A percentile compares a stretch with the other conserved stretches of the same genome.
These are phyloP conservation scores for Drosophila watanabei DNA, from an alignment of 1,140 invertebrate genomes.

Conservation along the genomic window DNA sequence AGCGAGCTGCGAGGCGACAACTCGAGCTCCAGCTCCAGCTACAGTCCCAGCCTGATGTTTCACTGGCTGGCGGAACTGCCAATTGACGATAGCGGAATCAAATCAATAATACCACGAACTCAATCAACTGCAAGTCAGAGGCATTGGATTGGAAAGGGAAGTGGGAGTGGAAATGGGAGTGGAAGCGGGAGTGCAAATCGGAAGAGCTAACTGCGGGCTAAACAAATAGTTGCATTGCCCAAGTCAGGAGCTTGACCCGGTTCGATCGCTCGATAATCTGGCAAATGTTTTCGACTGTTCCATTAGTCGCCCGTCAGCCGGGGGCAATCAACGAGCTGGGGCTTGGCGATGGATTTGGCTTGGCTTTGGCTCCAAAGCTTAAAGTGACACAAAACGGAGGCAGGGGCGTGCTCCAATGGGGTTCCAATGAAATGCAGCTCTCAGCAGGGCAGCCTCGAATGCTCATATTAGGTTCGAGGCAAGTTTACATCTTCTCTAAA, in stretches of 20 bases:
- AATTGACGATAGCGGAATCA: constrained; percentile 57
- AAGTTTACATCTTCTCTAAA: constrained; percentile 16
- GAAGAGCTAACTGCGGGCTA: constrained; percentile 30
- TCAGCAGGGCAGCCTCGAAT: constrained; percentile 1
- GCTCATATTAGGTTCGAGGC: background rate
- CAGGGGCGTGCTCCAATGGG: background rate
- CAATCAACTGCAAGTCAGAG: constrained; percentile 49
- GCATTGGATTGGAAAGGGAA: constrained; percentile 5
- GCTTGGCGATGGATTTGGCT: constrained; percentile 22
- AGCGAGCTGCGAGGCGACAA: constrained; percentile 29
- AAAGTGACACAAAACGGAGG: constrained; percentile 12
- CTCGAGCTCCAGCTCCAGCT: background rate
- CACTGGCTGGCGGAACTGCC: constrained; percentile 29
- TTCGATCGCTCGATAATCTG: constrained; percentile 39
- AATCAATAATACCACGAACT: constrained; percentile 46
- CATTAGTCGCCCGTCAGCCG: constrained; percentile 51
- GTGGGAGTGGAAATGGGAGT: background rate
- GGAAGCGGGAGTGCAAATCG: constrained; percentile 15
- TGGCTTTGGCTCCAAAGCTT: constrained; percentile 20
- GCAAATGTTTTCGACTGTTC: constrained; percentile 49
- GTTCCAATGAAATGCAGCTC: background rate
- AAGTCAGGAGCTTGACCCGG: constrained; percentile 49
- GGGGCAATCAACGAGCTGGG: constrained; percentile 36
- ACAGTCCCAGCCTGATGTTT: constrained; percentile 17
- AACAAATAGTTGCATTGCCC: constrained; percentile 50